Percentiles rank a stretch among this genome's conserved stretches.
These are phyloP conservation scores for Parnassius orleans DNA, from an alignment of 2,888 invertebrate species.

Conservation along the genomic window DNA sequence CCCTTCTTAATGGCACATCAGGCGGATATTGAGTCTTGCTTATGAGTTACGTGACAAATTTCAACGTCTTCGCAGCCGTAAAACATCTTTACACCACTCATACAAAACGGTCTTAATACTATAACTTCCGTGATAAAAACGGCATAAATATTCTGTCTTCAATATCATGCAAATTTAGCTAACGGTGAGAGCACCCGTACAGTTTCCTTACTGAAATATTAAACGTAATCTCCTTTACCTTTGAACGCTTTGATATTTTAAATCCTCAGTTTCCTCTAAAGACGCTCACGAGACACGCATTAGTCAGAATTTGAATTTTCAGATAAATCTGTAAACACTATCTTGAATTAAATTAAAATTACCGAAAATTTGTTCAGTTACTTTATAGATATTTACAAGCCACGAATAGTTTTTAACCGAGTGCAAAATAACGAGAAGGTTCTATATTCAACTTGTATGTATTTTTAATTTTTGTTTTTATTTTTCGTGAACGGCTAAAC, in stretches of 20 bases:
- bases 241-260: slow-evolving; percentile 36
- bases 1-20: slow-evolving; percentile 26
- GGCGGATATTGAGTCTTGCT: slow-evolving; percentile 33
- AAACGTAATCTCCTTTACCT: slow-evolving; percentile 54
- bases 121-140: slow-evolving; percentile 9
- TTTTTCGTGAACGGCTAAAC: no score
- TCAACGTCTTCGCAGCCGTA: slow-evolving; percentile 23
- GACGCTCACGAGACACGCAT: slow-evolving; percentile 28
- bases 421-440: no score
- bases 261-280: slow-evolving; percentile 20
- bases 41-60: slow-evolving; percentile 49
- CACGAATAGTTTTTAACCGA: no score
- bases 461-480: no score
- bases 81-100: slow-evolving; percentile 26
- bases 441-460: no score
- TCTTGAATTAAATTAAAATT: not conserved
- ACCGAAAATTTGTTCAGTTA: no score
- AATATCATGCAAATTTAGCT: slow-evolving; percentile 61
- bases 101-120: slow-evolving; percentile 20
- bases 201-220: slow-evolving; percentile 51
- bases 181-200: slow-evolving; percentile 36
- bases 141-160: slow-evolving; percentile 39
- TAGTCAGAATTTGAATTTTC: slow-evolving; percentile 39
- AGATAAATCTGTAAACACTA: slow-evolving; percentile 11
- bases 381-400: no score